Conservation (phyloP, 1,140 invertebrate species). For the Harlomillsia oculata region DNA sequence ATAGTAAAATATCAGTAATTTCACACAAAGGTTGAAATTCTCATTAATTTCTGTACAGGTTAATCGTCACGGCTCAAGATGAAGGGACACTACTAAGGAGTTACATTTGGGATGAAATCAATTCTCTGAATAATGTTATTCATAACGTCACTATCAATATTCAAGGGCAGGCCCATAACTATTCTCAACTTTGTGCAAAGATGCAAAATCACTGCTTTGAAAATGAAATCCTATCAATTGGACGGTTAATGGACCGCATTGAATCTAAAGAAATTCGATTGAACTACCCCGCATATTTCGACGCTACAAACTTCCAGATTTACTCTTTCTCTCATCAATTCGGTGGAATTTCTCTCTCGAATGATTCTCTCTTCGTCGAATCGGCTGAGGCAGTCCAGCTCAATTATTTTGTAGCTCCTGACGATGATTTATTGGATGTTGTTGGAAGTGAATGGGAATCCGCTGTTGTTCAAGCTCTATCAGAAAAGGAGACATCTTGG, state of each 20-base stretch:
- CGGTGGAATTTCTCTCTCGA: conserved; percentile 62
- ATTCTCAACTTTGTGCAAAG: conserved; percentile 68
- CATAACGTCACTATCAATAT: conserved; percentile 59
- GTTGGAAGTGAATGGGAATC: conserved; percentile 71
- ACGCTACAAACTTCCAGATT: conserved; percentile 68
- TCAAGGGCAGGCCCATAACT: conserved; percentile 56
- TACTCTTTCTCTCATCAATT: conserved; percentile 76
- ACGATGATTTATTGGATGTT: conserved; percentile 28
- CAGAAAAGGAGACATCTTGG: conserved; percentile 64
- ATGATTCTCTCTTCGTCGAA: conserved; percentile 54
- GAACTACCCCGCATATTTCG: conserved; percentile 76
- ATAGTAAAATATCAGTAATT: too few relatives aligned
- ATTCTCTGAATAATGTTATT: conserved; percentile 61
- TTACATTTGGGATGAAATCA: conserved; percentile 66
- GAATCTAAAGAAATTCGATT: conserved; percentile 60
- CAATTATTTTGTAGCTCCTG: conserved; percentile 81
- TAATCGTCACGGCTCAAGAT: conserved; percentile 73
- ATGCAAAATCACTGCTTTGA: conserved; percentile 68
- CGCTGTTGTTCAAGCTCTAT: conserved; percentile 63
- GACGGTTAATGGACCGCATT: conserved; percentile 66
- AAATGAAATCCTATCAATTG: conserved; percentile 74
- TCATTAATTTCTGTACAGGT: too few relatives aligned
- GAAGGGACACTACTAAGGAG: conserved; percentile 63
- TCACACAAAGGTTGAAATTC: too few relatives aligned
- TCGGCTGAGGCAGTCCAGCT: conserved; percentile 70